Base-by-base conservation (phyloP, 2,888 invertebrate species). In the Tenthredo distinguenda region DNA sequence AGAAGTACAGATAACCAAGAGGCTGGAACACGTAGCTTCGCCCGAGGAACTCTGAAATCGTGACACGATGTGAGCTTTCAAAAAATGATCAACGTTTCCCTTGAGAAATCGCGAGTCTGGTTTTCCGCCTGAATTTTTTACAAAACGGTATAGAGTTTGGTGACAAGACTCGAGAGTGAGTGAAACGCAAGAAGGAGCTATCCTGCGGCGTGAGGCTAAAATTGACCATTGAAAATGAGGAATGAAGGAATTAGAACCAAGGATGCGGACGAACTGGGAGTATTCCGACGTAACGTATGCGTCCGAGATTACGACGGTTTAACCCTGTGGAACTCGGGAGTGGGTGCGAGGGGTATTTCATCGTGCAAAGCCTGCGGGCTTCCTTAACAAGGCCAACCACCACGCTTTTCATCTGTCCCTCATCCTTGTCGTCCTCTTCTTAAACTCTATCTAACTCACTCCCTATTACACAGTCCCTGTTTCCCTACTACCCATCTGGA, bases 401-500 rank as follows among this genome's bases (percentile, higher is more conserved):
- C 37, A 31, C 62, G 81, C 31, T 81, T 58, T 47, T 62, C 81
- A 58, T 65, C 81, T 37, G 34, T 81, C 84, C 82, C 86, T 86
- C 77, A 55, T 84, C 83, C 84, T 87, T 74, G 82, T 84, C 74
- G 82, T 77, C 62, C 37, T 58, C 50, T 55, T 62, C 62, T 21
- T 65, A 26, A 26, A 34, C 85, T 72, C 58, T 31, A 65, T 18
- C 21, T 55, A 21, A 82, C 74, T 58, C 74, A 21, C 74, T 85
- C 50, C 26, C 34, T 34, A 74, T 74, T 43, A 74, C 72, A 43
- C 21, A n/a, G n/a, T 74, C 82, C 76, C 55, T 79, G 85, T 84
- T 85, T 86, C 83, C 85, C 87, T 87, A 87, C 88, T 86, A 87
- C 86, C 50, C 9, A 18, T 18, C 77, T 34, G 58, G 84, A 87